Conservation (phyloP, 2,888 invertebrate species). For the Leptura quadrifasciata region DNA sequence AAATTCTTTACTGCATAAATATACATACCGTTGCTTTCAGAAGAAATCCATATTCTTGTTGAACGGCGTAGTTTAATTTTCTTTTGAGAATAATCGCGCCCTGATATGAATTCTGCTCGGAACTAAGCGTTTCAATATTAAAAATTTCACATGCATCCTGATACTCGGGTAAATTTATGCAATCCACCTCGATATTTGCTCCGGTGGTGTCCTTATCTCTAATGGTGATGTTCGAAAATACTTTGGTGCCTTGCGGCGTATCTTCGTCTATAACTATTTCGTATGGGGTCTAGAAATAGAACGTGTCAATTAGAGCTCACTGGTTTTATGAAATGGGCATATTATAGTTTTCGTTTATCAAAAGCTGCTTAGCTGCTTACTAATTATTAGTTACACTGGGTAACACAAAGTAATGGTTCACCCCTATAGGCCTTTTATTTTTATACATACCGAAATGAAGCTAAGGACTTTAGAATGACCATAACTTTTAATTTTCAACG, state of each 20-base stretch:
- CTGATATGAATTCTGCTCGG: constrained; percentile 81
- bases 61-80: constrained; percentile 85
- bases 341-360: background rate
- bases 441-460: no score
- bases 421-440: no score
- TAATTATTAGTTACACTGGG: no score
- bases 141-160: constrained; percentile 84
- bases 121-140: constrained; percentile 78
- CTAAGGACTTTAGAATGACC: no score
- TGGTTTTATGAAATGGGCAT: background rate
- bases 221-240: constrained; percentile 84
- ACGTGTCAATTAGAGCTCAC: background rate
- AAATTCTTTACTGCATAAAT: background rate
- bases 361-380: no score
- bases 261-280: constrained; percentile 88
- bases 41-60: constrained; percentile 86
- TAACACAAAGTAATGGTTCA: no score
- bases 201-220: constrained; percentile 89
- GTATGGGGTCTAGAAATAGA: constrained; percentile 82
- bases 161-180: constrained; percentile 78
- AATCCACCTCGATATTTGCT: constrained; percentile 85
- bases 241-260: constrained; percentile 81
- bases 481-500: no score
- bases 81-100: constrained; percentile 84
- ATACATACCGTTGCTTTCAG: constrained; percentile 83